A percentile compares a stretch with the other conserved stretches of the same genome.
These are phyloP conservation scores for Caenorhabditis uteleia DNA, from an alignment of 2,888 invertebrate genomes.

Conservation along the genomic window DNA sequence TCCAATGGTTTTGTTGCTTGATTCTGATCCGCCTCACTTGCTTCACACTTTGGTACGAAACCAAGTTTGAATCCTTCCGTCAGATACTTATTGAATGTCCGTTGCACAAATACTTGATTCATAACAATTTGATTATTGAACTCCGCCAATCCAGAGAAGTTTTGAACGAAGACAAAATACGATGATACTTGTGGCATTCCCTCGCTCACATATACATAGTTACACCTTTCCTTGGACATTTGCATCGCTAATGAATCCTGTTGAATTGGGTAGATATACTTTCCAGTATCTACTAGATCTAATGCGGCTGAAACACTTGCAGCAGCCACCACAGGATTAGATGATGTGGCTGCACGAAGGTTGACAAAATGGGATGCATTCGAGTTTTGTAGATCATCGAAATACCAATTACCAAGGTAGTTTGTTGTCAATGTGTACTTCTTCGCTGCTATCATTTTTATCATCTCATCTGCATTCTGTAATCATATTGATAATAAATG, in stretches of 20 bases:
- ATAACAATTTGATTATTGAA: conserved; percentile 43
- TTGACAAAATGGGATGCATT: conserved; percentile 42
- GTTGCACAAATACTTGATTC: conserved; percentile 40
- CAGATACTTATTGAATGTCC: conserved; percentile 51
- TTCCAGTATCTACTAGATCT: conserved; percentile 55
- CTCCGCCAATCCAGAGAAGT: conserved; percentile 21
- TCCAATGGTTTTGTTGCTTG: conserved; percentile 37
- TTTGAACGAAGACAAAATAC: conserved; percentile 42
- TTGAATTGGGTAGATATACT: conserved; percentile 57
- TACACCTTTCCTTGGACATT: conserved; percentile 49
- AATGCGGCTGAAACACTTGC: conserved; percentile 50
- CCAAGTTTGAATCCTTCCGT: conserved; percentile 39
- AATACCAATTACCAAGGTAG: conserved; percentile 54
- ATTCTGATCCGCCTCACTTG: conserved; percentile 7
- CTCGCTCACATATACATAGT: conserved; percentile 54
- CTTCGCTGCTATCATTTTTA: conserved; percentile 38
- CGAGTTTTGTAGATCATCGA: conserved; percentile 44
- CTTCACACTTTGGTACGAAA: conserved; percentile 37
- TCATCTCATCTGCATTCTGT: conserved; percentile 43
- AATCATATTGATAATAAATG: background rate
- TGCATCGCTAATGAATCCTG: conserved; percentile 56
- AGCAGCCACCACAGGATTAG: conserved; percentile 50
- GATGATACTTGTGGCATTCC: conserved; percentile 49
- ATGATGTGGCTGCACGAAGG: conserved; percentile 39
- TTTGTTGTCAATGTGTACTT: conserved; percentile 51